Evolutionary conservation across 2,888 invertebrate species (phyloP), one percentile per base, ranked within the genome.

Genomic region (Synanthedon vespiformis): DNA sequence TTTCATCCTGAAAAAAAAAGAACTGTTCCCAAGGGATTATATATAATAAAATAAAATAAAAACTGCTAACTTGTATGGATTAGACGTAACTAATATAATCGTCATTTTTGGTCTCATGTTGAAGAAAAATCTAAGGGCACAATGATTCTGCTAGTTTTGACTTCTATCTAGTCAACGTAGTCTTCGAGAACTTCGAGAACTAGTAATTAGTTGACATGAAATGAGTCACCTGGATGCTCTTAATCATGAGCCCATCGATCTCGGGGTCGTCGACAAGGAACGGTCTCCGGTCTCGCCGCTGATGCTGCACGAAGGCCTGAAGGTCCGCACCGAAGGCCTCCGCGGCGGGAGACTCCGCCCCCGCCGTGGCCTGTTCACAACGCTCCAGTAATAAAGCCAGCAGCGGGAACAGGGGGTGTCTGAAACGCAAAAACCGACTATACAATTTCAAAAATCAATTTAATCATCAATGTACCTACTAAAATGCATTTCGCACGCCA

Each of bases 311-410:
- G 87, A 96, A 97, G 56, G 95, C 95, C 67, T 90, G 86, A 59
- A 95, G 92, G 86, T 97, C 97, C 72, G 96, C 92, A 68, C 95
- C 96, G 90, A 97, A 97, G 62, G 96, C 95, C 79, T 96, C 95
- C 22, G 88, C 87, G 11, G 85, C 85, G 52, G 94, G 94, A 55
- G 95, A 91, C 84, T 97, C 96, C 52, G 94, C 93, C 56, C 95
- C 94, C 63, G 95, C 97, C 14, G 98, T 98, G 18, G 98, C 98
- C 74, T 97, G 91, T 88, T 98, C 98, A 89, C 98, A 98, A 88
- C 98, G 92, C 89, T 98, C 97, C 77, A 98, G 93, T 18, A 98
- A 91, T 54, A 97, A 88, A 53, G 97, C 96, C 77, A 97, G 88
- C 48, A 98, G 89, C 2, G 98, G 98, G 80, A 97, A 98, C 27